These are phyloP conservation scores for Amblyjoppa fuscipennis DNA, from an alignment of 2,888 invertebrate genomes.

Conservation along the genomic window DNA sequence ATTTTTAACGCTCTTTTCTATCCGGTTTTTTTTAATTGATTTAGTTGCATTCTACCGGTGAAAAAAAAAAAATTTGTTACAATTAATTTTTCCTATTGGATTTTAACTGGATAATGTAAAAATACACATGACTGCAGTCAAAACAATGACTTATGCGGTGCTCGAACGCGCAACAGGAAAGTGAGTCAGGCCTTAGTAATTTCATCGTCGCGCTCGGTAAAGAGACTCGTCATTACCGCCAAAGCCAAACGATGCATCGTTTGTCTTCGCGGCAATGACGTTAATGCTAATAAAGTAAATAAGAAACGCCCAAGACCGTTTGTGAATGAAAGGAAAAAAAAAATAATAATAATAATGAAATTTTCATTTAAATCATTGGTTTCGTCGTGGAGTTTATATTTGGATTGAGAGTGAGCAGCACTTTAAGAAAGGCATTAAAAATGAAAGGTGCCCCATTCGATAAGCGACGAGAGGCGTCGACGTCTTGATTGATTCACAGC, in stretches of 20 bases:
- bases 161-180: slow-evolving; percentile 63
- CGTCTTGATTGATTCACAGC: slow-evolving; percentile 71
- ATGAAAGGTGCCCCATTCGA: slow-evolving; percentile 37
- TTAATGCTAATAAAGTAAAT: slow-evolving; percentile 9
- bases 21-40: background rate
- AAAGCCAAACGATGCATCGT: slow-evolving; percentile 39
- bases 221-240: slow-evolving; percentile 65
- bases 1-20: background rate
- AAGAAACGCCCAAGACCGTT: slow-evolving; percentile 9
- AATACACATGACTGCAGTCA: background rate
- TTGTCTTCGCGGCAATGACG: background rate
- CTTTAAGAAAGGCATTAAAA: slow-evolving; percentile 22
- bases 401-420: slow-evolving; percentile 2
- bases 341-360: slow-evolving; percentile 5
- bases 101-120: background rate
- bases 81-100: background rate
- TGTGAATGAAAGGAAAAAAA: slow-evolving; percentile 8
- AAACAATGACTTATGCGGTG: slow-evolving; percentile 44
- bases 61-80: background rate
- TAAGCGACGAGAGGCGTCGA: slow-evolving; percentile 42
- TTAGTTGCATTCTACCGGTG: background rate
- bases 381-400: background rate
- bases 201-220: slow-evolving; percentile 55
- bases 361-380: background rate
- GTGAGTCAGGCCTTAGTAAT: slow-evolving; percentile 68